Conservation (phyloP, 2,113 vertebrate genomes). For the Lepisosteus oculatus region DNA sequence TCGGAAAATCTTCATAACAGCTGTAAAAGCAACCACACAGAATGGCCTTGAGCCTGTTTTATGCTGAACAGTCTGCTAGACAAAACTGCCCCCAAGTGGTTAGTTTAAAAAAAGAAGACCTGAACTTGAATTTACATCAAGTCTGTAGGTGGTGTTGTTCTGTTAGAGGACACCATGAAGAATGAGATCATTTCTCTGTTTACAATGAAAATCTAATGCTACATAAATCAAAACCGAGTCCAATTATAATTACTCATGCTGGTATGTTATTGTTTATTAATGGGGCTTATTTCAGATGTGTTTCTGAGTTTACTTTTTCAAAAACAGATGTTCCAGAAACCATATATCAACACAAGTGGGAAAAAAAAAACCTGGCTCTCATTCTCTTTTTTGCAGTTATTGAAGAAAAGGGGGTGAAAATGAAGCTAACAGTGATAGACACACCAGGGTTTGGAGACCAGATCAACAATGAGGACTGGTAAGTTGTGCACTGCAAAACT, state of each 20-base stretch:
- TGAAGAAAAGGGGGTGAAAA: constrained; percentile 81
- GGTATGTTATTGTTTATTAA: too few relatives aligned
- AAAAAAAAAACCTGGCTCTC: background rate
- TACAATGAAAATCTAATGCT: too few relatives aligned
- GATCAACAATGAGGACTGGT: constrained; percentile 90
- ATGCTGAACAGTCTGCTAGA: background rate
- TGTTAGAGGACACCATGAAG: too few relatives aligned
- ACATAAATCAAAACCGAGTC: too few relatives aligned
- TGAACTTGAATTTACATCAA: too few relatives aligned
- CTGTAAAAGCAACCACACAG: constrained; percentile 5
- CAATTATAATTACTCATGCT: too few relatives aligned
- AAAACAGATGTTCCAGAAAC: background rate
- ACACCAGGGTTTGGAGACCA: constrained; percentile 85
- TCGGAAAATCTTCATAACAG: background rate
- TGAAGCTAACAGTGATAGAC: constrained; percentile 84
- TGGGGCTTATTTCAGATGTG: too few relatives aligned
- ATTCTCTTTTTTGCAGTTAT: constrained; percentile 61
- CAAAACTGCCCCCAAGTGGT: constrained; percentile 21
- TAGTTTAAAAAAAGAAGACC: background rate
- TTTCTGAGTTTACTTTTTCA: too few relatives aligned
- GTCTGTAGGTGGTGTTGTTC: too few relatives aligned
- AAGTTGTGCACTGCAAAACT: constrained; percentile 18
- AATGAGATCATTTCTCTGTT: too few relatives aligned
- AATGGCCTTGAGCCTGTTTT: background rate
- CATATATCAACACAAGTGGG: background rate